Percentiles rank a stretch among this genome's conserved stretches.
phyloP scores from a whole-genome alignment of 2,113 vertebrate genomes.

The Herpetotheres cachinnans region DNA sequence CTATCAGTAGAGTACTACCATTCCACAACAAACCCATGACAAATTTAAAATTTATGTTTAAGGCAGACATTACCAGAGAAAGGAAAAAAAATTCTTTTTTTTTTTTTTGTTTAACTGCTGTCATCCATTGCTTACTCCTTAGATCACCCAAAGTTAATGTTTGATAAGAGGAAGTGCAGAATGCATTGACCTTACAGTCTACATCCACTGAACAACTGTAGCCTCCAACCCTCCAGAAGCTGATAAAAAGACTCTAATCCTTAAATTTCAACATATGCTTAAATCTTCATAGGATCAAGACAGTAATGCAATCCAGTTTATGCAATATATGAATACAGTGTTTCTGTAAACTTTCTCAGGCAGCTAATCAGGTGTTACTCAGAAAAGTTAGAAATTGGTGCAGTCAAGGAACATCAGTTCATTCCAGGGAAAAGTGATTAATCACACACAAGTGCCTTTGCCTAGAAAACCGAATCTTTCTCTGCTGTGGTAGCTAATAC shows the following conservation, averaged over 20 bases:
- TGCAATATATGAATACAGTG: neutral
- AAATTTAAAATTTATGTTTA: neutral
- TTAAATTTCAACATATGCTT: neutral
- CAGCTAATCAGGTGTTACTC: neutral
- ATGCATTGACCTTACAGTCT: neutral
- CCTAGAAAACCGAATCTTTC: neutral
- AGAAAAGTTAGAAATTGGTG: neutral
- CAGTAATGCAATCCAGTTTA: neutral
- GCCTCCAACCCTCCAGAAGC: neutral
- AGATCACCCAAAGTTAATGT: neutral
- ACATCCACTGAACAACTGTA: neutral
- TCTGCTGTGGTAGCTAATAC: neutral
- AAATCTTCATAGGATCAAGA: neutral
- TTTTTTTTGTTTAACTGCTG: neutral
- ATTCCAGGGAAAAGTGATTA: neutral
- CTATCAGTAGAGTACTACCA: neutral
- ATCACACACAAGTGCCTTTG: neutral
- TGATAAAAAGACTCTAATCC: neutral
- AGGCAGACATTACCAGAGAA: neutral
- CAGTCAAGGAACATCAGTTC: neutral
- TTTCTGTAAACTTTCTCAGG: neutral
- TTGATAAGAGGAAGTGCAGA: neutral
- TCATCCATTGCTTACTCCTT: neutral
- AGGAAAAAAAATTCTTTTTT: neutral
- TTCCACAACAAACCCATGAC: neutral